Base-by-base conservation (phyloP, 2,113 vertebrate genomes). In the Phalacrocorax pelagicus region DNA sequence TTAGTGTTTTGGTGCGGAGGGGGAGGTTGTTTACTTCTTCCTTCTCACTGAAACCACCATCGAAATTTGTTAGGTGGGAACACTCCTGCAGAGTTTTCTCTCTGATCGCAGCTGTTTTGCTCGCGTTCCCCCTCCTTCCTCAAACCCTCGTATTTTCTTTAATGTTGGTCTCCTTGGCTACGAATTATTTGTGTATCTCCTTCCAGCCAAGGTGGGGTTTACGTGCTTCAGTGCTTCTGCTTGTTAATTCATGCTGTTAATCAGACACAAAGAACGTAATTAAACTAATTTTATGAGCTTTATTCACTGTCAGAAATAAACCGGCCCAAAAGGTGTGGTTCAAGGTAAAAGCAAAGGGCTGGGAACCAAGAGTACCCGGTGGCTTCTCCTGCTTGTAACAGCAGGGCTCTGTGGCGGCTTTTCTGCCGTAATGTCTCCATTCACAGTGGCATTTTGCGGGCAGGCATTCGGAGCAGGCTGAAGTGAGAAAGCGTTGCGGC, bases 191-290 rank as follows among this genome's bases (percentile, higher is more conserved):
- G 95, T 84, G 92, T 94, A 73, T 79, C 57, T 94, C 97, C 96
- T 98, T 95, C 96, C 92, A 96, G 97, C 95, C 96, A 91, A 97
- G 97, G 97, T 97, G 96, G 97, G 97, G 97, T 96, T 97, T 96
- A 79, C 73, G 24, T 77, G 70, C 97, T 63, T 88, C 74, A 67
- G 86, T 97, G 92, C 91, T 94, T 92, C 97, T 96, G 97, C 96
- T 80, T 97, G 94, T 96, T 98, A 98, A 98, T 98, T 98, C 97
- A 94, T 73, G 93, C 96, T 97, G 90, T 91, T 98, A 97, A 98
- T 97, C 97, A 97, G 92, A 94, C 80, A 95, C 88, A 86, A 97
- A 97, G 95, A 94, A 90, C 7, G 34, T 97, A 96, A 97, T 97
- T 97, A 97, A 95, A 38, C 73, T 90, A 95, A 90, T 96, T 97